Conservation (phyloP, 2,888 invertebrate species). For the Halocaridina rubra region DNA sequence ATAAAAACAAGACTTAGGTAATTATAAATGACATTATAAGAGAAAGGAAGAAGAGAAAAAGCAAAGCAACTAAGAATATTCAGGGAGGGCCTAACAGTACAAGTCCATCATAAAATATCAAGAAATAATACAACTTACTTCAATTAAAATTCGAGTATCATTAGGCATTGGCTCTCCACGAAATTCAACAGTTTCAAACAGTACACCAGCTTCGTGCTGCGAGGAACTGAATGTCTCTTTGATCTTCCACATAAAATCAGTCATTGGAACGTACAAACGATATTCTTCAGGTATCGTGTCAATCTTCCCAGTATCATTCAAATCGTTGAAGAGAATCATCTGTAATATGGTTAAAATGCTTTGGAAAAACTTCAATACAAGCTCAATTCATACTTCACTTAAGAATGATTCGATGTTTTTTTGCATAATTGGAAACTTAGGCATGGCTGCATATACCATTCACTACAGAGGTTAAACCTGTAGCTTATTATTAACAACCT, state of each 20-base stretch:
- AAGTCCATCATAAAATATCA: no score
- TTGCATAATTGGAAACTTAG: no score
- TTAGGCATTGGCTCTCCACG: background rate
- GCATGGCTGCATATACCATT: no score
- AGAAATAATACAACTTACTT: constrained; percentile 14
- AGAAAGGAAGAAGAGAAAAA: no score
- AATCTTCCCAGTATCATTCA: constrained; percentile 28
- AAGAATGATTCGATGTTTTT: no score
- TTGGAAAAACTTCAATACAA: background rate
- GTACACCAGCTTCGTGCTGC: background rate
- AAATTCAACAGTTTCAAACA: constrained; percentile 18
- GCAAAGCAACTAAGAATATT: no score
- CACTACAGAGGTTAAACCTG: no score
- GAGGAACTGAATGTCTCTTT: background rate
- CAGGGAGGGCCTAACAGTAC: no score
- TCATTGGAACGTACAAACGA: background rate
- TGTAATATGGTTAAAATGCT: background rate
- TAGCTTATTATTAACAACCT: no score
- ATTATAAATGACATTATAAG: no score
- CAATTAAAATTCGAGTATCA: constrained; percentile 18
- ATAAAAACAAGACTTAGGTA: no score
- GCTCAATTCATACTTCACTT: no score
- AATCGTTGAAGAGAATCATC: constrained; percentile 53
- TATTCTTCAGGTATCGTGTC: background rate
- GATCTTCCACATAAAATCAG: constrained; percentile 36